A percentile compares a stretch with the other conserved stretches of the same genome.
Conservation (phyloP, 2,888 invertebrate species). For the Ashinkailepas kermadecensis region DNA sequence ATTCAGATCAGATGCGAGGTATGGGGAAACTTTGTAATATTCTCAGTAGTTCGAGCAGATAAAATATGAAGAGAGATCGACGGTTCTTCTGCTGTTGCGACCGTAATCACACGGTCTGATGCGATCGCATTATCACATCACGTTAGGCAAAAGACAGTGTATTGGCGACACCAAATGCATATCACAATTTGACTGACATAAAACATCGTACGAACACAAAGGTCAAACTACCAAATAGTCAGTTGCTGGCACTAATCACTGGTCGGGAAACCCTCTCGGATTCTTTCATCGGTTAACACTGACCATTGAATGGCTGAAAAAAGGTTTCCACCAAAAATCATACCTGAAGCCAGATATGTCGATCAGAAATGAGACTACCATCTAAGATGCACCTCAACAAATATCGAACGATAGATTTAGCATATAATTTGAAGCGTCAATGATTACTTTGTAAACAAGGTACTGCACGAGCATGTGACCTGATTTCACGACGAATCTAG, state of each 20-base stretch:
- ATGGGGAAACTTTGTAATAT: too few relatives aligned
- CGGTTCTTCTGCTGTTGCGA: too few relatives aligned
- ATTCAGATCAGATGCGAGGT: too few relatives aligned
- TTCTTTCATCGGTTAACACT: neutral
- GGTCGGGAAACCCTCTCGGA: neutral
- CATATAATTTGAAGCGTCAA: too few relatives aligned
- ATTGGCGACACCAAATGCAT: neutral
- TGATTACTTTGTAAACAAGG: too few relatives aligned
- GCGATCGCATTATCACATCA: too few relatives aligned
- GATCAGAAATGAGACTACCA: neutral
- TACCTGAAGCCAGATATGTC: neutral
- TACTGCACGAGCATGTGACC: too few relatives aligned
- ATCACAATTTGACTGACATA: slow-evolving; percentile 2
- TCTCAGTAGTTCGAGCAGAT: too few relatives aligned
- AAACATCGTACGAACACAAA: neutral
- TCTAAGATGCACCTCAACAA: neutral
- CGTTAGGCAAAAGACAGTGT: neutral
- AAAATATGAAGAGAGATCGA: too few relatives aligned
- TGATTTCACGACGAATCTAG: too few relatives aligned
- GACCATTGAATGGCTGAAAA: neutral
- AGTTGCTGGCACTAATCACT: neutral
- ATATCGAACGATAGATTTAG: too few relatives aligned
- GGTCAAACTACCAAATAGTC: neutral
- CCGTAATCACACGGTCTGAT: too few relatives aligned
- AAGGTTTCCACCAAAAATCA: neutral